Evolutionary conservation across 2,113 vertebrate genomes (phyloP).

Genomic region (Phaetusa simplex): DNA sequence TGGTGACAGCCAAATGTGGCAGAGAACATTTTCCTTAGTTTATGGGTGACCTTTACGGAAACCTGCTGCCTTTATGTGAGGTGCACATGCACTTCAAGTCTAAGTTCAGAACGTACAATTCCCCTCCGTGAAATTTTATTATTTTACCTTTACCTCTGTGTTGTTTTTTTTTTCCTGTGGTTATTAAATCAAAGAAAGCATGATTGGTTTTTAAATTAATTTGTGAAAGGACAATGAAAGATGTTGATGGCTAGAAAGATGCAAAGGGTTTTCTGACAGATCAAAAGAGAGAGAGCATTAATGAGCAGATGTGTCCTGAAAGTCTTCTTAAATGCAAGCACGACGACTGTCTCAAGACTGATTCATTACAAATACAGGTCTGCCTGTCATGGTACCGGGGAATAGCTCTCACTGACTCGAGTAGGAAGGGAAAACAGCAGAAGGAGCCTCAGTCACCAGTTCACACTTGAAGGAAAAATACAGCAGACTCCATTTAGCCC

Average conservation of each 20-base stretch:
- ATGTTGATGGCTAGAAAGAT: neutral
- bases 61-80: neutral
- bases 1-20: neutral
- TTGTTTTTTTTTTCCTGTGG: neutral
- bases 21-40: neutral
- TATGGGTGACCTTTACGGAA: neutral
- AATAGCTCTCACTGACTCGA: neutral
- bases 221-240: neutral
- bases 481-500: neutral
- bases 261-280: neutral
- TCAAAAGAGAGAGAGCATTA: neutral
- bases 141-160: neutral
- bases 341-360: neutral
- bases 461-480: neutral
- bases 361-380: neutral
- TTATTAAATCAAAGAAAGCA: conserved; percentile 6
- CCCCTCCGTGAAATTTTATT: neutral
- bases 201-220: neutral
- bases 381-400: neutral
- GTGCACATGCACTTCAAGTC: neutral
- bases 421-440: neutral
- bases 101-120: neutral
- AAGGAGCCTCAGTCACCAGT: neutral
- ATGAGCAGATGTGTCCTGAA: neutral
- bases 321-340: neutral